These are phyloP conservation scores for Pyrocephalus nanus DNA, from an alignment of 2,797 vertebrate genomes.

Conservation along the genomic window DNA sequence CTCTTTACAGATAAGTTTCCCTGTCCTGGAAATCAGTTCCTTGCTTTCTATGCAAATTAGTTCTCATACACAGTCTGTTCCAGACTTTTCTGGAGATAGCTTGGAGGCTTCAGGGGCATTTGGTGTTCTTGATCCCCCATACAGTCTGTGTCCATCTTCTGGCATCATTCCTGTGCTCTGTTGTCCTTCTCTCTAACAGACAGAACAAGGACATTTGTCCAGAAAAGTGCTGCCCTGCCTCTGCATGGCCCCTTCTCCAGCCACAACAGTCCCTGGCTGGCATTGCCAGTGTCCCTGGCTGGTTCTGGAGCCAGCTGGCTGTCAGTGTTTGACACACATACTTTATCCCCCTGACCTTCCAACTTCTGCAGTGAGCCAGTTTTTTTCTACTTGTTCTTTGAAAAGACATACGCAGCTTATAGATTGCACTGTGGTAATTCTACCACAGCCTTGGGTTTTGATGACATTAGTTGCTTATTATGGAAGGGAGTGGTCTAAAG, in stretches of 20 bases:
- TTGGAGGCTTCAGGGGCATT: accelerated
- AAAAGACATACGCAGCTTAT: not conserved
- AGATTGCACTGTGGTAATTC: not conserved
- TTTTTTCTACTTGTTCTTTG: not conserved
- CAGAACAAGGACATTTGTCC: not conserved
- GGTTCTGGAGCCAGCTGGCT: not conserved
- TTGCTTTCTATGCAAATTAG: not conserved
- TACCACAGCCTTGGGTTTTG: not conserved
- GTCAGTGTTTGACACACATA: not conserved
- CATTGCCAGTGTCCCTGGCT: not conserved
- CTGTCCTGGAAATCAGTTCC: not conserved
- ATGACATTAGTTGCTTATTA: not conserved
- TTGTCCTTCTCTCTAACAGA: not conserved
- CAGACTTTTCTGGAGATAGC: too few relatives aligned
- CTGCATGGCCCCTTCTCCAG: not conserved
- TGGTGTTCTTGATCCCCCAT: not conserved
- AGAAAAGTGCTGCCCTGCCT: not conserved
- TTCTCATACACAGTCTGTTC: accelerated
- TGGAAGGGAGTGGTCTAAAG: not conserved
- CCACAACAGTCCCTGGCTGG: not conserved
- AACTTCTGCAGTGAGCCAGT: not conserved
- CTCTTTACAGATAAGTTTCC: accelerated
- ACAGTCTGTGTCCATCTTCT: not conserved
- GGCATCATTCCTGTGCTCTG: not conserved
- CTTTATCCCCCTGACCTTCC: too few relatives aligned